Conservation (phyloP, 2,113 vertebrate species). For the Chaenocephalus aceratus region DNA sequence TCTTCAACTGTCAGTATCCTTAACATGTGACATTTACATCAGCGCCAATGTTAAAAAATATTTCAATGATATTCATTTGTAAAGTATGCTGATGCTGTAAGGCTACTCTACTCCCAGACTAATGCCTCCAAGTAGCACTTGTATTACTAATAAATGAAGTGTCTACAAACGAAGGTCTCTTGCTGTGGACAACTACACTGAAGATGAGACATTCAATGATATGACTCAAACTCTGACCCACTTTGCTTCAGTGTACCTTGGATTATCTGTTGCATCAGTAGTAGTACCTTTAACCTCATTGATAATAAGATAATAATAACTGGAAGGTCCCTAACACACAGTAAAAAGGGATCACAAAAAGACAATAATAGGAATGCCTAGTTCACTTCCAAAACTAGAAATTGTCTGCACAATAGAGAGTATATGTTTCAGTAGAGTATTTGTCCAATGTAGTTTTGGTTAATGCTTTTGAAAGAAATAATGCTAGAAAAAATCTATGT, state of each 20-base stretch:
- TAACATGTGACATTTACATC: not conserved
- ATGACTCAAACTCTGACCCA: slow-evolving; percentile 35
- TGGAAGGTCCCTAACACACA: not conserved
- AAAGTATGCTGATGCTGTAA: not conserved
- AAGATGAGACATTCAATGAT: not conserved
- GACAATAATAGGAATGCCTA: too few species aligned
- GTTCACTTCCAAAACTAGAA: too few species aligned
- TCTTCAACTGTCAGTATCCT: slow-evolving; percentile 12
- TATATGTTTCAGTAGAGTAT: not conserved
- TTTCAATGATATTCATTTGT: not conserved
- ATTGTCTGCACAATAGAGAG: too few species aligned
- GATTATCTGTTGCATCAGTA: slow-evolving; percentile 19
- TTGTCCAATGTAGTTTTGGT: not conserved
- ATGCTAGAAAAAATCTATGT: not conserved
- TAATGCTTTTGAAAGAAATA: not conserved
- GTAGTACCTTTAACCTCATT: not conserved
- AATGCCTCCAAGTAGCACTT: not conserved
- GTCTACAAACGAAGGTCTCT: not conserved
- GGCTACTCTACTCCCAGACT: not conserved
- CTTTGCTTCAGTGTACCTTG: slow-evolving; percentile 19
- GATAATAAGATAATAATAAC: not conserved
- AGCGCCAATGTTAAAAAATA: not conserved
- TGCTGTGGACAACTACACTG: not conserved
- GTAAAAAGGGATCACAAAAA: not conserved
- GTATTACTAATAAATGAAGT: not conserved